These are phyloP conservation scores for Aplodontia rufa DNA, from an alignment of 2,113 vertebrate genomes.

Conservation along the genomic window DNA sequence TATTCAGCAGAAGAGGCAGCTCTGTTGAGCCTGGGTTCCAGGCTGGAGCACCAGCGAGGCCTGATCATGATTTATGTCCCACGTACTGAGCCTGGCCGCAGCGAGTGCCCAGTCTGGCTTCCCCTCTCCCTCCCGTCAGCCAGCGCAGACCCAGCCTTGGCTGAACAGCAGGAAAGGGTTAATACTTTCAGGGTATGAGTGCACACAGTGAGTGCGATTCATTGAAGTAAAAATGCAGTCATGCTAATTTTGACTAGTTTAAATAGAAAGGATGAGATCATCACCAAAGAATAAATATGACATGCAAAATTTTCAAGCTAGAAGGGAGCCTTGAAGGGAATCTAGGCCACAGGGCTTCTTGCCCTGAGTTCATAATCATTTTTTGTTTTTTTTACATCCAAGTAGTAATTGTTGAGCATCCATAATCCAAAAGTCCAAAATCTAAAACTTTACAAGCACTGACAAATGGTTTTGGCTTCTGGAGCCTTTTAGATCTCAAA, in stretches of 20 bases:
- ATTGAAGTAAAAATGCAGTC: background rate
- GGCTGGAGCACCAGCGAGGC: background rate
- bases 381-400: background rate
- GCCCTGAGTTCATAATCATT: background rate
- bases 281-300: constrained; percentile 41
- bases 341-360: background rate
- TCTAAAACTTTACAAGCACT: background rate
- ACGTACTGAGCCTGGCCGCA: background rate
- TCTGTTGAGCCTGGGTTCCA: background rate
- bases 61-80: background rate
- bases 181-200: background rate
- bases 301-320: background rate
- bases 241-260: background rate
- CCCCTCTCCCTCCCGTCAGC: background rate
- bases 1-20: constrained; percentile 53
- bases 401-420: background rate
- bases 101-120: background rate
- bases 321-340: background rate
- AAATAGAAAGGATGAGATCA: constrained; percentile 20
- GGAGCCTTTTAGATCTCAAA: background rate
- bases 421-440: no score
- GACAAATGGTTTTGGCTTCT: background rate
- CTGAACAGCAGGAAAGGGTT: background rate
- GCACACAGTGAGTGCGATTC: background rate
- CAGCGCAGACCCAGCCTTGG: background rate